Conservation (phyloP, 2,113 vertebrate genomes). For the Ellobius talpinus region DNA sequence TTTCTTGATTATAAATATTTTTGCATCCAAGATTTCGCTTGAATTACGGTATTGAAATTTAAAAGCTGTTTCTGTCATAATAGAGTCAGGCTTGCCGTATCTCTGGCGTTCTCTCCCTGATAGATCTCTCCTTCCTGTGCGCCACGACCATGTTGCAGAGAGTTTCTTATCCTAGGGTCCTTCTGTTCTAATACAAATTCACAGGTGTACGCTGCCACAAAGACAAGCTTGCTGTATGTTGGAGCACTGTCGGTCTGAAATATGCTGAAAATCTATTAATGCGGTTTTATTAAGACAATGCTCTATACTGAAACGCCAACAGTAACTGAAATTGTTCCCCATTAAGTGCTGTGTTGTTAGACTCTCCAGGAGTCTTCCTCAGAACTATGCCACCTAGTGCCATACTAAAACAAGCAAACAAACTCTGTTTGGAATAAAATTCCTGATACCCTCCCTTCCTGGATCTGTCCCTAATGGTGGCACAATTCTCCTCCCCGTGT, state of each 20-base stretch:
- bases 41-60: too few relatives aligned
- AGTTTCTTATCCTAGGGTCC: not conserved
- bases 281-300: not conserved
- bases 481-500: not conserved
- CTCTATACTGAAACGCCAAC: not conserved
- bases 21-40: too few relatives aligned
- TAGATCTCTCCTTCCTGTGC: fast-evolving
- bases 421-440: not conserved
- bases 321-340: not conserved
- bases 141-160: fast-evolving
- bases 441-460: not conserved
- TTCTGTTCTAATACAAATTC: not conserved
- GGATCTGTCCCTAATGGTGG: not conserved
- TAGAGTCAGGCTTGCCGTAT: not conserved
- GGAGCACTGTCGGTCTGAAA: not conserved
- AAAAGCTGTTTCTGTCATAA: too few relatives aligned
- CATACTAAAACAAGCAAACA: not conserved
- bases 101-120: fast-evolving
- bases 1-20: too few relatives aligned
- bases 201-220: not conserved
- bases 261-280: not conserved
- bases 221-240: not conserved
- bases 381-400: fast-evolving
- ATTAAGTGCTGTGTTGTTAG: not conserved
- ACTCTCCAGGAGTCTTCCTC: not conserved